These are phyloP conservation scores for Margarornis squamiger DNA, from an alignment of 2,797 vertebrate genomes.

Conservation along the genomic window DNA sequence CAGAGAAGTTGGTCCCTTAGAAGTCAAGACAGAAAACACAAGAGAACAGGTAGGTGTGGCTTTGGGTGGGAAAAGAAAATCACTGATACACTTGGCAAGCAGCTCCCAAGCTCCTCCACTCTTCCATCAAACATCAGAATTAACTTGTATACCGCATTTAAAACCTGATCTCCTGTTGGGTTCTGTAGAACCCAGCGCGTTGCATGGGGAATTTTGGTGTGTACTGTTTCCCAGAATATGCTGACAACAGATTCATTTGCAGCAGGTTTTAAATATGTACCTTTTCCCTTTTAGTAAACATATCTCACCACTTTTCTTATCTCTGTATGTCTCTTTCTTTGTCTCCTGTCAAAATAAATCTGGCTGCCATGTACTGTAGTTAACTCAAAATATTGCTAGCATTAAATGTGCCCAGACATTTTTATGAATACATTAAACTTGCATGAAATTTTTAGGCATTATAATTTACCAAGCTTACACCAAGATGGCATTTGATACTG, in stretches of 20 bases:
- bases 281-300: neutral
- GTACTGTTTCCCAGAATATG: neutral
- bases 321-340: conserved; percentile 1
- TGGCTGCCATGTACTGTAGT: conserved; percentile 48
- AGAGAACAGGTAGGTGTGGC: neutral
- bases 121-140: neutral
- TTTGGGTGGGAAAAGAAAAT: neutral
- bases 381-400: conserved; percentile 68
- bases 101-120: neutral
- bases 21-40: neutral
- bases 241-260: neutral
- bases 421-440: conserved; percentile 72
- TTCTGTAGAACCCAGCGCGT: neutral
- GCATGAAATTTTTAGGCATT: conserved; percentile 59
- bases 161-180: neutral
- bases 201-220: neutral
- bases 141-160: neutral
- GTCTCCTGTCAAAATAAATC: conserved; percentile 65
- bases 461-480: conserved; percentile 68
- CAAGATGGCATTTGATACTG: conserved; percentile 59
- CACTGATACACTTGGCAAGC: neutral
- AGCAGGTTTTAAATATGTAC: neutral
- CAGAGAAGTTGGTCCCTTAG: neutral
- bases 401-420: conserved; percentile 67
- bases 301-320: neutral